Conservation (phyloP, 2,113 vertebrate genomes). For the Ia io region DNA sequence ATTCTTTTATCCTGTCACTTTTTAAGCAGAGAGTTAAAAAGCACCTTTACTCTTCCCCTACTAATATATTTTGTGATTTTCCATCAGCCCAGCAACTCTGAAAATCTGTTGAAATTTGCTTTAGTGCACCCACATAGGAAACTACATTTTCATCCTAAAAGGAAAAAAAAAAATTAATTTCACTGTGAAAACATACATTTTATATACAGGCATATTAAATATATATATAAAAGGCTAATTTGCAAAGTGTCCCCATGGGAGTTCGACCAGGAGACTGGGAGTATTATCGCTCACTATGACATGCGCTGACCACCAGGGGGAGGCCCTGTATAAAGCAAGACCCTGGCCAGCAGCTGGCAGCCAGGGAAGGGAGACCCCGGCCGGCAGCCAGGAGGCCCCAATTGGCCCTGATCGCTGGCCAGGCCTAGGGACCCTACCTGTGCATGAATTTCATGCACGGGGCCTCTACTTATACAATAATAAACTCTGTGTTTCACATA, state of each 20-base stretch:
- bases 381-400: too few relatives aligned
- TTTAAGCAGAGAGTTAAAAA: slow-evolving; percentile 55
- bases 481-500: not conserved
- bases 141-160: not conserved
- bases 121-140: not conserved
- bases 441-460: too few relatives aligned
- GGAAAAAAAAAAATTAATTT: not conserved
- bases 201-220: not conserved
- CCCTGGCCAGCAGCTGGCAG: too few relatives aligned
- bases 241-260: too few relatives aligned
- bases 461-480: not conserved
- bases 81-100: slow-evolving; percentile 30
- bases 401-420: too few relatives aligned
- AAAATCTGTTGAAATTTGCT: not conserved
- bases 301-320: too few relatives aligned
- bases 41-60: slow-evolving; percentile 38
- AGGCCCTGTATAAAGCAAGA: too few relatives aligned
- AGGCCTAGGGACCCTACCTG: too few relatives aligned
- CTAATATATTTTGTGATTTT: slow-evolving; percentile 59
- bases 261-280: too few relatives aligned
- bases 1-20: slow-evolving; percentile 67
- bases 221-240: too few relatives aligned
- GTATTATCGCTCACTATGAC: too few relatives aligned
- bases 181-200: not conserved
- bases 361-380: too few relatives aligned